Evolutionary conservation across 2,113 vertebrate genomes (phyloP).

Genomic region (Apteryx owenii): DNA sequence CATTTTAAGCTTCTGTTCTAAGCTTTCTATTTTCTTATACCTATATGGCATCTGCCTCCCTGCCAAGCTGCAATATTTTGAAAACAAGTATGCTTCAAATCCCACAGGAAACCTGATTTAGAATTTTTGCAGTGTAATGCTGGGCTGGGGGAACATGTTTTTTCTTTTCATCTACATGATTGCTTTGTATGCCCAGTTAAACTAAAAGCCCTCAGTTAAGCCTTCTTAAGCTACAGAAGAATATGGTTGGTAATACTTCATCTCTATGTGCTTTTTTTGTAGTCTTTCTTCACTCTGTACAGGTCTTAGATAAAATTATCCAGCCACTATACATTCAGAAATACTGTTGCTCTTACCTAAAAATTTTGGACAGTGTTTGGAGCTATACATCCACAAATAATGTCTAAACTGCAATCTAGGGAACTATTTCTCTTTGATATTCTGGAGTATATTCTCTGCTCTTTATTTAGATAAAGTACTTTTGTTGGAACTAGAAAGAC

Average conservation of each 20-base stretch:
- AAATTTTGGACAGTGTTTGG: not conserved
- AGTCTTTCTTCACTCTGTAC: not conserved
- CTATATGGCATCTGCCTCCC: not conserved
- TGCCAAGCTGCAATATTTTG: not conserved
- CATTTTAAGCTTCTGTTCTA: not conserved
- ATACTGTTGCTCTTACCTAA: not conserved
- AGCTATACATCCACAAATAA: not conserved
- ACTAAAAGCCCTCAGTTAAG: not conserved
- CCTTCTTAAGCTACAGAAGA: not conserved
- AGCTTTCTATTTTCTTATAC: not conserved
- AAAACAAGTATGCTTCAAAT: not conserved
- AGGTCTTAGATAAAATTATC: not conserved
- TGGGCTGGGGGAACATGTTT: fast-evolving
- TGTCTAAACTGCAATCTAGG: not conserved
- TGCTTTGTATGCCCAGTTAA: not conserved
- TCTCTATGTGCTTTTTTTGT: not conserved
- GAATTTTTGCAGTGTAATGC: not conserved
- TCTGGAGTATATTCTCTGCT: not conserved
- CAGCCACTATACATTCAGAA: not conserved
- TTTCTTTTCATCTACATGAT: not conserved
- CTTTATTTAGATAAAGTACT: not conserved
- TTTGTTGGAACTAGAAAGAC: not conserved
- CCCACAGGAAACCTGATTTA: not conserved
- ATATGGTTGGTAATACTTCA: not conserved
- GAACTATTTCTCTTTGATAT: not conserved